phyloP scores from a whole-genome alignment of 2,888 invertebrate genomes.

The Ophion obscuratus region DNA sequence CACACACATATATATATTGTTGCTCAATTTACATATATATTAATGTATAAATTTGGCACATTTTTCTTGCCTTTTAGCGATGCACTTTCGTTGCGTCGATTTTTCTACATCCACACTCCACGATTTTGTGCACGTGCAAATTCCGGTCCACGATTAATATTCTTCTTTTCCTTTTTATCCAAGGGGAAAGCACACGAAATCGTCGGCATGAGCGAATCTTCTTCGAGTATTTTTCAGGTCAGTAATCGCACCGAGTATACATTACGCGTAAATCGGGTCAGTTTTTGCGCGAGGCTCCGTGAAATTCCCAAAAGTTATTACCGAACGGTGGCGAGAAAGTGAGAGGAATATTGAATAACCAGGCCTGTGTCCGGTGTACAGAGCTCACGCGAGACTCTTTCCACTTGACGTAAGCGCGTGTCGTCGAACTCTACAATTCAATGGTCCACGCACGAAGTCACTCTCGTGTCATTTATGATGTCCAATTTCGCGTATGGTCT shows the following conservation, averaged over 20 bases:
- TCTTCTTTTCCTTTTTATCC: too few species aligned
- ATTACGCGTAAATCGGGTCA: neutral
- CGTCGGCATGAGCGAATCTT: neutral
- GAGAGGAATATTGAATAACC: constrained; percentile 57
- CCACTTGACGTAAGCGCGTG: constrained; percentile 51
- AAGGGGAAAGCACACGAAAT: too few species aligned
- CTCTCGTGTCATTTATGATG: neutral
- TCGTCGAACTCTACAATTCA: constrained; percentile 49
- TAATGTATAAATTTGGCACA: too few species aligned
- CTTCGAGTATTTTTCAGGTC: neutral
- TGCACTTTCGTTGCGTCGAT: too few species aligned
- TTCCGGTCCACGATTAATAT: too few species aligned
- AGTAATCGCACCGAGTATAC: neutral
- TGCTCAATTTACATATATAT: too few species aligned
- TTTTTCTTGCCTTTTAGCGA: too few species aligned
- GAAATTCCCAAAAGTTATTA: constrained; percentile 43
- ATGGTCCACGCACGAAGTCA: constrained; percentile 23
- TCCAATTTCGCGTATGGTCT: neutral
- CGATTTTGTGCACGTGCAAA: too few species aligned
- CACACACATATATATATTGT: too few species aligned
- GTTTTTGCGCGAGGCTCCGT: neutral
- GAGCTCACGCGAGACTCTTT: constrained; percentile 35
- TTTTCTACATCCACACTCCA: too few species aligned
- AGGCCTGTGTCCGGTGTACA: constrained; percentile 23
- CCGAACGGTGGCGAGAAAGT: constrained; percentile 53